Percentiles rank a stretch among this genome's conserved stretches.
phyloP scores from a whole-genome alignment of 2,888 invertebrate species.

The Himalopsyche japonica region DNA sequence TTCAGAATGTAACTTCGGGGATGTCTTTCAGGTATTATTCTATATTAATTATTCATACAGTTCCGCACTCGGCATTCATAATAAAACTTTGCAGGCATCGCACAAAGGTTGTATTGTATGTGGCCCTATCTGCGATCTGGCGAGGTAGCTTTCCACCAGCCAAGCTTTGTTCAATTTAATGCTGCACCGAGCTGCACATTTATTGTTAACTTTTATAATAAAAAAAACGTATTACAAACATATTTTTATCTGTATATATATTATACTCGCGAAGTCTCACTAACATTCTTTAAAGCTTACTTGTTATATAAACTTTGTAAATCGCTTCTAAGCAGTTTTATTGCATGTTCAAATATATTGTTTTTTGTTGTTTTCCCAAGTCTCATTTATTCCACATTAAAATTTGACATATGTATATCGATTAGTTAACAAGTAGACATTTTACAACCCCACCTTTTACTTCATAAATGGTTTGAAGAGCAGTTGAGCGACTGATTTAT shows the following conservation, averaged over 20 bases:
- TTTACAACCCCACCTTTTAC: too few species aligned
- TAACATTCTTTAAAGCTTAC: too few species aligned
- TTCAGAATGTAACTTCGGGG: neutral
- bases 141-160: neutral
- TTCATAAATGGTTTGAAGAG: too few species aligned
- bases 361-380: too few species aligned
- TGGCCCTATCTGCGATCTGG: neutral
- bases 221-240: neutral
- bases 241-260: neutral
- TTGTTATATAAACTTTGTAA: too few species aligned
- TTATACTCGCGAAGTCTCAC: too few species aligned
- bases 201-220: neutral
- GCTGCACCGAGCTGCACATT: neutral
- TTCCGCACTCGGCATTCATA: neutral
- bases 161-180: neutral
- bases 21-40: neutral
- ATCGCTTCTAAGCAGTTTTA: too few species aligned
- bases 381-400: too few species aligned
- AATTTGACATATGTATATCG: too few species aligned
- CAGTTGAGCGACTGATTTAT: too few species aligned
- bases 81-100: neutral
- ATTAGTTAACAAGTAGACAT: too few species aligned
- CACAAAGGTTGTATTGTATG: neutral
- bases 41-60: neutral
- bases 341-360: too few species aligned